Evolutionary conservation across 2,797 vertebrate species (phyloP).

Genomic region (Semaprochilodus insignis): DNA sequence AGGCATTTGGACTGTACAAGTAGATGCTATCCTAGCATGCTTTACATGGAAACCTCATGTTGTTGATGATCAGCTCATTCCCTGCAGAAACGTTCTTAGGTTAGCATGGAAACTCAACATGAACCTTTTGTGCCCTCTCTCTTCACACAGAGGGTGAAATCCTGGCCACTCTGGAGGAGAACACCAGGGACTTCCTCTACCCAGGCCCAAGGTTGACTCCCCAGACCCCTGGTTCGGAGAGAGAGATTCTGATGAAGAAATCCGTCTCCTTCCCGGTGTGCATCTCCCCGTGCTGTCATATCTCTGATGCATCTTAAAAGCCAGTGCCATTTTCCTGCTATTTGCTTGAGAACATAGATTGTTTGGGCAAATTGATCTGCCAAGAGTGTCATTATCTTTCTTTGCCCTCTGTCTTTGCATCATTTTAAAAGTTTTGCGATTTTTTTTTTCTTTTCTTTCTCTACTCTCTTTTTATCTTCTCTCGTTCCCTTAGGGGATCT

Average conservation of each 20-base stretch:
- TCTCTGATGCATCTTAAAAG: constrained; percentile 75
- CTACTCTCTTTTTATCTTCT: constrained; percentile 68
- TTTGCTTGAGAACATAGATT: constrained; percentile 72
- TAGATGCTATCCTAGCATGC: neutral
- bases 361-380: constrained; percentile 80
- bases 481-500: constrained; percentile 85
- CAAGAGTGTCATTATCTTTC: constrained; percentile 75
- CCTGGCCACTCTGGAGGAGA: constrained; percentile 86
- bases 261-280: constrained; percentile 86
- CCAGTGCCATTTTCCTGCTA: constrained; percentile 70
- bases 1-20: constrained; percentile 11
- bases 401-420: constrained; percentile 77
- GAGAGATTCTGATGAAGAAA: constrained; percentile 90
- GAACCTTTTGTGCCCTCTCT: constrained; percentile 13
- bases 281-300: constrained; percentile 66
- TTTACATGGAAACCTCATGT: neutral
- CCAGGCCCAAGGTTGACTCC: constrained; percentile 80
- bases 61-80: neutral
- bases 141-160: constrained; percentile 83
- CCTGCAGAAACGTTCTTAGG: neutral
- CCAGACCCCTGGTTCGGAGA: constrained; percentile 77
- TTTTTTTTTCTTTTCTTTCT: constrained; percentile 59
- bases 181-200: constrained; percentile 91
- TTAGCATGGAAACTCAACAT: constrained; percentile 19
- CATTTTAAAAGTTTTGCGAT: constrained; percentile 74